phyloP scores from a whole-genome alignment of 2,888 invertebrate genomes.

The Cryptus viduatorius region DNA sequence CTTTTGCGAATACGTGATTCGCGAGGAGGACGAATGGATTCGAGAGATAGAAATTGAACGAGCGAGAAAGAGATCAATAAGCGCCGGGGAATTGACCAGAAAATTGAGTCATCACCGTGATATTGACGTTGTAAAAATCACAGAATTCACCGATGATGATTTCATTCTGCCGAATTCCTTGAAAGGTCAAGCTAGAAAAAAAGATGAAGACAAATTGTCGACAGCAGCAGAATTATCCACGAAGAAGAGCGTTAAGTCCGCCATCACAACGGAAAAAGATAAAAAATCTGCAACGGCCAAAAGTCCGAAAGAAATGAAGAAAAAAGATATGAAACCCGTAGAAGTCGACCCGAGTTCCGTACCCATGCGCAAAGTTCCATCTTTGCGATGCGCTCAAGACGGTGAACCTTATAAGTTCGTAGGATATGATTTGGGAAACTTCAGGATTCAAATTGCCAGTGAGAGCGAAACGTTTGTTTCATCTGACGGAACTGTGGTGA shows the following conservation, averaged over 20 bases:
- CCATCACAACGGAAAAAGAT: conserved; percentile 35
- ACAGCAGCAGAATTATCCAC: not conserved
- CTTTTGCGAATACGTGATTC: conserved; percentile 86
- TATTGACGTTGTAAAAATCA: conserved; percentile 38
- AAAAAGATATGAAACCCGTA: conserved; percentile 30
- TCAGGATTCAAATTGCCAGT: conserved; percentile 76
- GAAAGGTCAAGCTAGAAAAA: conserved; percentile 69
- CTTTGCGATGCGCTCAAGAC: conserved; percentile 53
- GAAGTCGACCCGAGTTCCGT: conserved; percentile 66
- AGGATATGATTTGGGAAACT: conserved; percentile 79
- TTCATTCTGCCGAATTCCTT: conserved; percentile 78
- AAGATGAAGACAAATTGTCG: conserved; percentile 29
- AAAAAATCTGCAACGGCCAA: conserved; percentile 34
- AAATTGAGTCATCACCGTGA: conserved; percentile 57
- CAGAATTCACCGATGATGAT: conserved; percentile 70
- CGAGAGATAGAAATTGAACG: conserved; percentile 48
- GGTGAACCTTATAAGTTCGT: conserved; percentile 73
- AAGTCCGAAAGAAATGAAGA: conserved; percentile 24
- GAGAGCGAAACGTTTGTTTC: conserved; percentile 73
- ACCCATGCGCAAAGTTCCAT: conserved; percentile 58
- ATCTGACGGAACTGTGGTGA: conserved; percentile 75
- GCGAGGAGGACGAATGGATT: conserved; percentile 86
- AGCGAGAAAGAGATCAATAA: conserved; percentile 27
- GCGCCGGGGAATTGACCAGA: conserved; percentile 55
- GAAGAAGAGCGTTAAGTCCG: conserved; percentile 32